Evolutionary conservation across 2,113 vertebrate species (phyloP), one percentile per base, ranked within the genome.

Genomic region (Pogonocichla stellata): DNA sequence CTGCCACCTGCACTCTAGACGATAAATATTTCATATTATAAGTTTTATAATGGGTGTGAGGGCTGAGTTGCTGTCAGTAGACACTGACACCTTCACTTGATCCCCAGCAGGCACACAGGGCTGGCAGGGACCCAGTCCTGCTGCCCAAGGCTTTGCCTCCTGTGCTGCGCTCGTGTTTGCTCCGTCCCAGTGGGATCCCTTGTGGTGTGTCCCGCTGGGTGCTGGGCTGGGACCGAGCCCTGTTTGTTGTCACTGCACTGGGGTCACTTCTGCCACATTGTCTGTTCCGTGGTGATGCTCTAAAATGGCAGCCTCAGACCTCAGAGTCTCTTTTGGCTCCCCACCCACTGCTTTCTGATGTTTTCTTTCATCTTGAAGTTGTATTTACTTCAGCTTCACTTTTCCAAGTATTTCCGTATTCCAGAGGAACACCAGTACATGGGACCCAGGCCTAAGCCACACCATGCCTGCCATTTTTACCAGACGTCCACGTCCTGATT

Each of bases 131-230:
- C 34, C 58, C 82, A 29, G 57, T 12, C 45, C 74, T 22, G 67
- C 45, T 28, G 10, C 5, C 4, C 74, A 0, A 13, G 50, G 65
- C 58, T 38, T 36, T 10, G 20, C 94, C 56, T 83, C 65, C 29
- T 5, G 57, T 4, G 3, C 77, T 8, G 65, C 56, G 19, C 90
- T 54, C 1, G 1, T 0, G 3, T 60, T 50, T 45, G 58, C 88
- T 53, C 71, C 2, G 36, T n/a, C 48, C 10, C 42, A n/a, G 9
- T 1, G 50, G 42, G 40, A 33, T 33, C 89, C 71, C 77, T 10
- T 0, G 36, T 5, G 23, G 13, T 2, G 40, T 18, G 42, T 14
- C 45, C 71, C 0, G 0, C 22, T 1, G 79, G 7, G 2, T 8
- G 26, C 16, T 4, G 36, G 58, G 5, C 10, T n/a, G 4, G 2